A percentile compares a stretch with the other conserved stretches of the same genome.
phyloP scores from a whole-genome alignment of 2,113 vertebrate species.

The Crotalus viridis region DNA sequence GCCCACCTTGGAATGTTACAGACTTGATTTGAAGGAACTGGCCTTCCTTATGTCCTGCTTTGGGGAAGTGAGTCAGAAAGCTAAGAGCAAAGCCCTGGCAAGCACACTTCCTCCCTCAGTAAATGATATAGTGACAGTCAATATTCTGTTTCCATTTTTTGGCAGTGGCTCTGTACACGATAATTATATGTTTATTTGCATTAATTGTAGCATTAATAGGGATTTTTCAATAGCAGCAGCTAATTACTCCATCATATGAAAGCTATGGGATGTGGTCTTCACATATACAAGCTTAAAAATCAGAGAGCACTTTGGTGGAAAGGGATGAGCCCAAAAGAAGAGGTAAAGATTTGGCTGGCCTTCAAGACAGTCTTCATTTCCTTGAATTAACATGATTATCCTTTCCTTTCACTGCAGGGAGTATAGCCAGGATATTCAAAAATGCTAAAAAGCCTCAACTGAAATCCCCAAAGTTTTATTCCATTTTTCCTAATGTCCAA shows the following conservation, averaged over 20 bases:
- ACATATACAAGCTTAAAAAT: neutral
- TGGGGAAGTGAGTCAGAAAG: neutral
- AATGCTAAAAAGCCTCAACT: neutral
- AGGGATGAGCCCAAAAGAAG: neutral
- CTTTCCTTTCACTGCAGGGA: neutral
- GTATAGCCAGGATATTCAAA: neutral
- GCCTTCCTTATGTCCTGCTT: neutral
- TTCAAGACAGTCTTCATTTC: neutral
- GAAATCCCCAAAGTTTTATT: neutral
- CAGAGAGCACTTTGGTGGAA: neutral
- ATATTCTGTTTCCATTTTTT: neutral
- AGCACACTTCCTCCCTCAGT: neutral
- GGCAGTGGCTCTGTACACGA: neutral
- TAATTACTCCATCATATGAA: slow-evolving; percentile 10
- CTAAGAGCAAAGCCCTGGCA: neutral
- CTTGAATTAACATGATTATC: neutral
- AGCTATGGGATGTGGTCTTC: neutral
- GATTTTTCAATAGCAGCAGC: slow-evolving; percentile 3
- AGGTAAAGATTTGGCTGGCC: neutral
- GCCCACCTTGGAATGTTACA: neutral
- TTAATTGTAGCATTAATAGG: slow-evolving; percentile 27
- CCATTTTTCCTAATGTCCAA: neutral
- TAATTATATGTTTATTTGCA: slow-evolving; percentile 36
- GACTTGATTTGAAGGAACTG: neutral
- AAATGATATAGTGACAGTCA: neutral